Evolutionary conservation across 2,797 vertebrate species (phyloP).

Genomic region (Acanthis flammea): DNA sequence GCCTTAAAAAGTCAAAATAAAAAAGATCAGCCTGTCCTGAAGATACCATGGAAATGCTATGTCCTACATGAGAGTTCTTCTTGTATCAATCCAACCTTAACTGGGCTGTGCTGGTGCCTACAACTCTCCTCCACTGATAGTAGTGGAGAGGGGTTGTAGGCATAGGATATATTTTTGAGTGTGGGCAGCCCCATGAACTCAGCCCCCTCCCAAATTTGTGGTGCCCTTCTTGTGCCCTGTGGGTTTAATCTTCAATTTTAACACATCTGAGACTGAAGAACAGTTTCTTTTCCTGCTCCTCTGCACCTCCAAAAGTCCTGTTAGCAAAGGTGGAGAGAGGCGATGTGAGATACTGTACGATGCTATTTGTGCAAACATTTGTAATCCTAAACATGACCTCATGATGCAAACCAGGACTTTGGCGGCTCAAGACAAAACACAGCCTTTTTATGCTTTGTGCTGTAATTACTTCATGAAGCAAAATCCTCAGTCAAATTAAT

Average conservation of each 20-base stretch:
- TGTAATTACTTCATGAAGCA: constrained; percentile 56
- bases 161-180: neutral
- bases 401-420: constrained; percentile 7
- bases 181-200: neutral
- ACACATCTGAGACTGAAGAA: neutral
- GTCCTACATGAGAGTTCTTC: accelerated
- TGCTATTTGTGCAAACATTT: neutral
- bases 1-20: neutral
- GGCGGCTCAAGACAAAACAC: neutral
- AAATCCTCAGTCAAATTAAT: constrained; percentile 45
- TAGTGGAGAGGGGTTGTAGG: neutral
- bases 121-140: neutral
- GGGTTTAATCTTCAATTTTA: neutral
- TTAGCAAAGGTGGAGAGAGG: neutral
- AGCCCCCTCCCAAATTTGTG: neutral
- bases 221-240: accelerated
- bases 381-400: constrained; percentile 7
- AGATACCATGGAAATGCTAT: neutral
- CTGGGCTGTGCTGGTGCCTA: neutral
- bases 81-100: neutral
- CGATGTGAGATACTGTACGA: neutral
- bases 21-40: neutral
- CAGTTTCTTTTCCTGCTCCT: neutral
- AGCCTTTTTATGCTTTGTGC: constrained; percentile 34
- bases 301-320: neutral